Conservation (phyloP, 1,140 invertebrate species). For the Penaeus vannamei region DNA sequence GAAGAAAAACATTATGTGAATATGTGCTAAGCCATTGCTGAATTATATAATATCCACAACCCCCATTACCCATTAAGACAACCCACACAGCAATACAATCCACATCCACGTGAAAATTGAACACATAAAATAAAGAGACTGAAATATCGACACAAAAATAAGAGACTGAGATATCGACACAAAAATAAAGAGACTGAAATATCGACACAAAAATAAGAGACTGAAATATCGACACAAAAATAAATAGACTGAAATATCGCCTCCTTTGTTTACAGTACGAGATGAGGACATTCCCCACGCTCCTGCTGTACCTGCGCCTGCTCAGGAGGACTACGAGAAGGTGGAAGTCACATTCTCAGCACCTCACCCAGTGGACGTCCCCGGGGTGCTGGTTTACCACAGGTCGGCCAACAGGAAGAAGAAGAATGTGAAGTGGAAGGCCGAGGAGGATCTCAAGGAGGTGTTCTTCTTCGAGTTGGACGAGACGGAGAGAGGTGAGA, state of each 20-base stretch:
- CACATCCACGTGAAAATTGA: too few species aligned
- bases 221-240: neutral
- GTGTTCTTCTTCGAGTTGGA: constrained; percentile 92
- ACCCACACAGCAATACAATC: too few species aligned
- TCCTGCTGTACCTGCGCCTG: constrained; percentile 31
- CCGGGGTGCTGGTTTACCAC: constrained; percentile 79
- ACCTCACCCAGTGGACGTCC: neutral
- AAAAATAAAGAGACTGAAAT: too few species aligned
- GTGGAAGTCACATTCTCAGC: constrained; percentile 58
- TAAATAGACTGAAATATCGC: too few species aligned
- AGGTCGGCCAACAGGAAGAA: constrained; percentile 82
- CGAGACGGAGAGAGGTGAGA: constrained; percentile 86
- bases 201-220: too few species aligned
- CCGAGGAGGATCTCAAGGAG: constrained; percentile 84
- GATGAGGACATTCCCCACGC: constrained; percentile 47
- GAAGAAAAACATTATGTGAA: too few species aligned
- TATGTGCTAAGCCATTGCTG: too few species aligned
- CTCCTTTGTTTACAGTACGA: neutral
- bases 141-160: too few species aligned
- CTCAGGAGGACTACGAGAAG: constrained; percentile 60
- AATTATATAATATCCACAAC: too few species aligned
- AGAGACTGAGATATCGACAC: neutral
- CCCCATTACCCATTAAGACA: too few species aligned
- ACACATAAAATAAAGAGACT: too few species aligned
- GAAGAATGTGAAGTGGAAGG: constrained; percentile 86